Conservation (phyloP, 2,888 invertebrate genomes). For the Cheilosia vernalis region DNA sequence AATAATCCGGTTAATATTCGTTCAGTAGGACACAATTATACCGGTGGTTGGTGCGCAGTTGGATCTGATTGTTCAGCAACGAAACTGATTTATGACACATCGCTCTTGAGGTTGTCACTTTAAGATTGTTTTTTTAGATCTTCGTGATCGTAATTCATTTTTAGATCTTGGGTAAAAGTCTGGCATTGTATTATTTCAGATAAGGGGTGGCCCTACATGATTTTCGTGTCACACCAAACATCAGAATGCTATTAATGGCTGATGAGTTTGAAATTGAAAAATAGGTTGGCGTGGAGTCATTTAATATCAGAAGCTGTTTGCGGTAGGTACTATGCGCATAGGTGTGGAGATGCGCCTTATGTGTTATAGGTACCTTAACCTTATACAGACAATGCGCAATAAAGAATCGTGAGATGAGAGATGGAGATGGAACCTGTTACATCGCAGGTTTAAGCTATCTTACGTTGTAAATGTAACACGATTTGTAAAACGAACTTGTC, state of each 20-base stretch:
- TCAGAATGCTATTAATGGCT: slow-evolving; percentile 55
- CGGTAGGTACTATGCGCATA: background rate
- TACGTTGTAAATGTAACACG: too few relatives aligned
- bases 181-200: slow-evolving; percentile 17
- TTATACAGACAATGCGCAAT: too few relatives aligned
- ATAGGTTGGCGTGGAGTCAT: too few relatives aligned
- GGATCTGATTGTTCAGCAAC: slow-evolving; percentile 32
- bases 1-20: slow-evolving; percentile 46
- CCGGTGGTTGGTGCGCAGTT: slow-evolving; percentile 18
- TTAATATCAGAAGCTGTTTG: too few relatives aligned
- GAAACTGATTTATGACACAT: slow-evolving; percentile 65
- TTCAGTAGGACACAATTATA: slow-evolving; percentile 30
- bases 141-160: slow-evolving; percentile 58
- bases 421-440: too few relatives aligned
- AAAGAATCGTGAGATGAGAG: too few relatives aligned
- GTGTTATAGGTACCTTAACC: too few relatives aligned
- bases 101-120: slow-evolving; percentile 55
- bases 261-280: background rate
- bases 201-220: slow-evolving; percentile 58
- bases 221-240: slow-evolving; percentile 48
- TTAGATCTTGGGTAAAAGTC: slow-evolving; percentile 39
- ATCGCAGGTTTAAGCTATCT: too few relatives aligned
- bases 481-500: too few relatives aligned
- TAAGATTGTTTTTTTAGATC: slow-evolving; percentile 44
- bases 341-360: background rate